Evolutionary conservation across 2,113 vertebrate genomes (phyloP).

Genomic region (Thymallus thymallus): DNA sequence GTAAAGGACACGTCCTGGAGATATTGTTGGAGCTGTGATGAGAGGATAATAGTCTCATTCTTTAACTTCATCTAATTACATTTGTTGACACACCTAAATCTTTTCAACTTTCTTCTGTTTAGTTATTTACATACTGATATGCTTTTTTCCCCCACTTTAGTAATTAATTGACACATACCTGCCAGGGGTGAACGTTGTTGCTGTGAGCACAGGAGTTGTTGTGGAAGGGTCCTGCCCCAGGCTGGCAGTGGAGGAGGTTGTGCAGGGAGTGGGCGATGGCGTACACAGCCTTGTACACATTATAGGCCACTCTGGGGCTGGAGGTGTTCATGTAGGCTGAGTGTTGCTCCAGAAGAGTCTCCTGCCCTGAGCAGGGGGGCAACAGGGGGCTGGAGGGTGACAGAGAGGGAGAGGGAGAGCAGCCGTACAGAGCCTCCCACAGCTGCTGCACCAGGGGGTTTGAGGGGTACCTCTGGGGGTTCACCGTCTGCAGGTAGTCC

Average conservation of each 20-base stretch:
- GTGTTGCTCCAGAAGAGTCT: conserved; percentile 38
- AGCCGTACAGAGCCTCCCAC: conserved; percentile 56
- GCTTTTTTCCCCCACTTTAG: background rate
- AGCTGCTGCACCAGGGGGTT: conserved; percentile 66
- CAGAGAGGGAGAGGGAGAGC: conserved; percentile 20
- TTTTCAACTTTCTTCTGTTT: too few species aligned
- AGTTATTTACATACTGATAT: background rate
- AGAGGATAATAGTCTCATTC: background rate
- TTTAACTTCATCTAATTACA: background rate
- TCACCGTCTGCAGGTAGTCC: conserved; percentile 64
- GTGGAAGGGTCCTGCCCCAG: conserved; percentile 64
- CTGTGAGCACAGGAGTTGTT: conserved; percentile 68
- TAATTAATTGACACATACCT: conserved; percentile 56
- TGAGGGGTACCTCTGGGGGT: conserved; percentile 59
- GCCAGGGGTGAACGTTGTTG: conserved; percentile 69
- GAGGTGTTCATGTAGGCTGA: conserved; percentile 51
- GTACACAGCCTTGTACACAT: conserved; percentile 62
- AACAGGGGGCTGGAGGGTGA: conserved; percentile 30
- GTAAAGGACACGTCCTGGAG: conserved; percentile 70
- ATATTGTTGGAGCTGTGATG: conserved; percentile 62
- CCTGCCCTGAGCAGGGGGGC: conserved; percentile 51
- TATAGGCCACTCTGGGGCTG: conserved; percentile 50
- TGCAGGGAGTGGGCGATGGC: conserved; percentile 69
- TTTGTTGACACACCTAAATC: too few species aligned
- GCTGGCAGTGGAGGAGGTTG: conserved; percentile 66